Evolutionary conservation across 2,888 invertebrate species (phyloP), one percentile per base, ranked within the genome.

Genomic region (Dryobota labecula): DNA sequence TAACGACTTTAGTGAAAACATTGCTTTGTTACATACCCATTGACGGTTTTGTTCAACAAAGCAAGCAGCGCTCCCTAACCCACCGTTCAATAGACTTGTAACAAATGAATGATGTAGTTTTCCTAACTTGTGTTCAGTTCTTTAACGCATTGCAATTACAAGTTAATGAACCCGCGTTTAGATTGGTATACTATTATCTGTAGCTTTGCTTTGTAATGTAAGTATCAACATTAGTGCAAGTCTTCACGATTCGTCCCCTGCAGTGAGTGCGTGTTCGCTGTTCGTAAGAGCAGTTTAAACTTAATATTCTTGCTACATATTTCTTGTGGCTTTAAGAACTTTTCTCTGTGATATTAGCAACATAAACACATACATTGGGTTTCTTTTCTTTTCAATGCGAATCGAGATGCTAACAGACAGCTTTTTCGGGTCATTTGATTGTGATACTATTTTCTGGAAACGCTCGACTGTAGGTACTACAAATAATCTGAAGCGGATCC

Each of bases 141-240:
- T 63, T 63, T 36, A 69, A 58, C 60, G 57, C 43, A 67, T 43
- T 78, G 84, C 67, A 83, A 83, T 84, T 76, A 84, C 72, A 80
- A 83, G 76, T 58, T 80, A 83, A 83, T 83, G 76, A 84, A 79
- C 74, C 24, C 45, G 60, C 53, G 56, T 80, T 83, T 83, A 73
- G 76, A 80, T 82, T 72, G 73, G 45, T 69, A 70, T 76, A 76
- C 70, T 56, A 84, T 79, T 84, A 74, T 73, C 45, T 68, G 66
- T 71, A 49, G 51, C 27, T 79, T 68, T 78, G 61, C 54, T 82
- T 78, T 72, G 71, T 67, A 71, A 70, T 57, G 60, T 53, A 56
- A 62, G 62, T 69, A 57, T 27, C 49, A 30, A 56, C 69, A 73
- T 82, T 78, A 74, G 57, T 53, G 64, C 61, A 54, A 71, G 62